These are phyloP conservation scores for Otocyon megalotis DNA, from an alignment of 2,113 vertebrate species.

Conservation along the genomic window DNA sequence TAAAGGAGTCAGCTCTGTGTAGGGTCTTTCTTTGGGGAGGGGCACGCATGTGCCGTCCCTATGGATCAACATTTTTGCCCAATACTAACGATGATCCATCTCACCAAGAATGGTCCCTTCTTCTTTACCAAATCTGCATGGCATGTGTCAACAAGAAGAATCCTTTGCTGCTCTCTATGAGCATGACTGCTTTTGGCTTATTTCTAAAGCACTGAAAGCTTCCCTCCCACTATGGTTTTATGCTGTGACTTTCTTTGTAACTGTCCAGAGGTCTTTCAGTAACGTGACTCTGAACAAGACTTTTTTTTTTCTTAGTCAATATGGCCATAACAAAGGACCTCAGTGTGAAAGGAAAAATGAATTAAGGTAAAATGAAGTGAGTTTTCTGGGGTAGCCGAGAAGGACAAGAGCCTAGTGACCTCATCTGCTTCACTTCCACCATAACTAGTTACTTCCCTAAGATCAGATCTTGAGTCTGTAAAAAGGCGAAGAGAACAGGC, in stretches of 20 bases:
- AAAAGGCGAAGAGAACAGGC: neutral
- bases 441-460: neutral
- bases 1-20: too few relatives aligned
- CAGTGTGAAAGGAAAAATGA: constrained; percentile 12
- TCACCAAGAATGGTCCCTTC: neutral
- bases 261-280: neutral
- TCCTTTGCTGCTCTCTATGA: neutral
- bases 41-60: accelerated
- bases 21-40: too few relatives aligned
- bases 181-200: neutral
- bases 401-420: neutral
- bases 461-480: neutral
- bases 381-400: neutral
- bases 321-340: neutral
- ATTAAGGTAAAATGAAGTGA: neutral
- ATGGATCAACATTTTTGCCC: neutral
- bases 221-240: neutral
- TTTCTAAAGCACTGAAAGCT: neutral
- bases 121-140: neutral
- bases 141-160: constrained; percentile 19
- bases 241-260: neutral
- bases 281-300: neutral
- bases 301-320: neutral
- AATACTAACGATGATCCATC: neutral
- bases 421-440: neutral